Evolutionary conservation across 2,797 vertebrate genomes (phyloP).

Genomic region (Siniperca undulata): DNA sequence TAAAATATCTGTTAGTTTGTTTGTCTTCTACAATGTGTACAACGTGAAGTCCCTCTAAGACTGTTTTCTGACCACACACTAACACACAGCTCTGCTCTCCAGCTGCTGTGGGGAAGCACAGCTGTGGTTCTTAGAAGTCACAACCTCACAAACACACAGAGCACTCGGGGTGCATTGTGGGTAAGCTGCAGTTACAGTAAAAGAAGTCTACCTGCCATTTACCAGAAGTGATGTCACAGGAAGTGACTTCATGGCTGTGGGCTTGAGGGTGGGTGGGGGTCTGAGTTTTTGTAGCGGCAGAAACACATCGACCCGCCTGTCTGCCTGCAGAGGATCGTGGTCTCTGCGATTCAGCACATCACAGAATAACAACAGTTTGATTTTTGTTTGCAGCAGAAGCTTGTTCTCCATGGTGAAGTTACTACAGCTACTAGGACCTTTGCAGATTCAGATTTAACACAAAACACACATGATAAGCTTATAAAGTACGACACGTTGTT

Average conservation of each 20-base stretch:
- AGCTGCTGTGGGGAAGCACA: constrained; percentile 62
- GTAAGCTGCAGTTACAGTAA: constrained; percentile 75
- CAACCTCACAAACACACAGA: constrained; percentile 36
- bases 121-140: constrained; percentile 72
- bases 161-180: constrained; percentile 62
- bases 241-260: constrained; percentile 55
- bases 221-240: constrained; percentile 73
- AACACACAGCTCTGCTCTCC: constrained; percentile 1
- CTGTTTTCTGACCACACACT: constrained; percentile 4
- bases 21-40: background rate
- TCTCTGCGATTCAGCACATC: background rate
- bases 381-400: background rate
- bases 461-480: background rate
- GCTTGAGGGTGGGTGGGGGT: constrained; percentile 24
- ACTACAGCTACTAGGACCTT: background rate
- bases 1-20: background rate
- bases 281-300: constrained; percentile 14
- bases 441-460: background rate
- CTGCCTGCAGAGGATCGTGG: background rate
- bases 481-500: background rate
- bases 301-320: background rate
- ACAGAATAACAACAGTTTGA: background rate
- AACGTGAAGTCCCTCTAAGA: background rate
- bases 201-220: constrained; percentile 44
- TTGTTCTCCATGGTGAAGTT: background rate